Conservation (phyloP, 2,113 vertebrate species). For the Campylomormyrus numenius region DNA sequence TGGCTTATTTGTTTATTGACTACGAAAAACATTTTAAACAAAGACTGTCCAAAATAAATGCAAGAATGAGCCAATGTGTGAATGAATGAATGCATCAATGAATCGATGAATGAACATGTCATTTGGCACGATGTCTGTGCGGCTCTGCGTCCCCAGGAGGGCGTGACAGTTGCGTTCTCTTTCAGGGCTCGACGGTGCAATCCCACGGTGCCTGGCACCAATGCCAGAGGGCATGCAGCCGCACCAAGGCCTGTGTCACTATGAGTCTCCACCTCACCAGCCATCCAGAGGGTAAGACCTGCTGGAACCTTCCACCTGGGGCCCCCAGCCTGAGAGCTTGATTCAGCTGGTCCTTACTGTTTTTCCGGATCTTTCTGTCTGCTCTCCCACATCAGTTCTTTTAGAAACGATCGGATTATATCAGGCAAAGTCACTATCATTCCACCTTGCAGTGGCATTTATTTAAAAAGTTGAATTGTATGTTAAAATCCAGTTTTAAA, state of each 20-base stretch:
- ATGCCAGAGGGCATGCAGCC: constrained; percentile 75
- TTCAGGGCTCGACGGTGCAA: constrained; percentile 53
- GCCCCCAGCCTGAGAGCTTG: background rate
- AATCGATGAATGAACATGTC: background rate
- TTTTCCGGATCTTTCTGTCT: background rate
- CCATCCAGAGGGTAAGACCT: constrained; percentile 60
- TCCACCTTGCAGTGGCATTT: constrained; percentile 18
- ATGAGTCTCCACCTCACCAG: constrained; percentile 58
- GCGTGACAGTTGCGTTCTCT: background rate
- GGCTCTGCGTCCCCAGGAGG: background rate
- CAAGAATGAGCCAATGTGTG: background rate
- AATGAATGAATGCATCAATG: background rate
- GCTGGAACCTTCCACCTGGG: background rate
- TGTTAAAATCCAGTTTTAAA: background rate
- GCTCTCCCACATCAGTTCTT: background rate
- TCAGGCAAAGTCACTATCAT: background rate
- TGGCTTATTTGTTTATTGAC: background rate
- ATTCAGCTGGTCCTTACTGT: background rate
- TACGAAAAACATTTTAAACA: background rate
- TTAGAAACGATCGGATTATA: background rate
- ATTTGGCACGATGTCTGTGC: background rate
- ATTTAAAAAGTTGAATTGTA: background rate
- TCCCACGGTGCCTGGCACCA: constrained; percentile 45
- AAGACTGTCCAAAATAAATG: background rate
- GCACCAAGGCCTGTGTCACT: constrained; percentile 69